Evolutionary conservation across 1,140 invertebrate genomes (phyloP).

Genomic region (Andrena cerasifolii): DNA sequence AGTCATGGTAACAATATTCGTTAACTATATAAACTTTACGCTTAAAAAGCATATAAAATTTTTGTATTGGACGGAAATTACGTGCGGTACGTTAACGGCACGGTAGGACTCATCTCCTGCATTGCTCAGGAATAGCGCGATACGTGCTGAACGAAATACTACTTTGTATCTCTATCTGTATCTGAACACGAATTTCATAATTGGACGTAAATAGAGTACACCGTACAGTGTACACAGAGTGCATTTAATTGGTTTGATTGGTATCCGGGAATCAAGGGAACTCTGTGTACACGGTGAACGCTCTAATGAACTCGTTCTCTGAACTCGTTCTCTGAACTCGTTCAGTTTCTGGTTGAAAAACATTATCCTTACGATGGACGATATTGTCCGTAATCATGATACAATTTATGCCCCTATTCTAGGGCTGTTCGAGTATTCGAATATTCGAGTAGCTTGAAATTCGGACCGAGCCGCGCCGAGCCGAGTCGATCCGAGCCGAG

Average conservation of each 20-base stretch:
- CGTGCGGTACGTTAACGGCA: too few relatives aligned
- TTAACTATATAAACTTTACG: not conserved
- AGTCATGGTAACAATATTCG: slow-evolving; percentile 20
- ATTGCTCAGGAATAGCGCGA: not conserved
- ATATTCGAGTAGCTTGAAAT: too few relatives aligned
- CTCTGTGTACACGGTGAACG: too few relatives aligned
- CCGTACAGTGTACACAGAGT: too few relatives aligned
- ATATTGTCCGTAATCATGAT: slow-evolving; percentile 7
- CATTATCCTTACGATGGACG: not conserved
- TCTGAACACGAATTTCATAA: not conserved
- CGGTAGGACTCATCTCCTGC: not conserved
- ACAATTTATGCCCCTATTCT: slow-evolving; percentile 2
- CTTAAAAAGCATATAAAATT: not conserved
- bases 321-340: too few relatives aligned
- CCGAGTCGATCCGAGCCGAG: too few relatives aligned
- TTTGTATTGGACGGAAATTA: slow-evolving; percentile 17
- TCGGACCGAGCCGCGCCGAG: too few relatives aligned
- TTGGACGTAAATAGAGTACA: too few relatives aligned
- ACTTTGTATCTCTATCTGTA: not conserved
- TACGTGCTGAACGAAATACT: not conserved
- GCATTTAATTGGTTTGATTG: too few relatives aligned
- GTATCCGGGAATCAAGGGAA: too few relatives aligned
- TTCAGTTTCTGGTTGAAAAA: slow-evolving; percentile 35
- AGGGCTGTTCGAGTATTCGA: too few relatives aligned
- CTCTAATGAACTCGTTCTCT: too few relatives aligned